Base-by-base conservation (phyloP, 2,113 vertebrate species). In the Morone chrysops region DNA sequence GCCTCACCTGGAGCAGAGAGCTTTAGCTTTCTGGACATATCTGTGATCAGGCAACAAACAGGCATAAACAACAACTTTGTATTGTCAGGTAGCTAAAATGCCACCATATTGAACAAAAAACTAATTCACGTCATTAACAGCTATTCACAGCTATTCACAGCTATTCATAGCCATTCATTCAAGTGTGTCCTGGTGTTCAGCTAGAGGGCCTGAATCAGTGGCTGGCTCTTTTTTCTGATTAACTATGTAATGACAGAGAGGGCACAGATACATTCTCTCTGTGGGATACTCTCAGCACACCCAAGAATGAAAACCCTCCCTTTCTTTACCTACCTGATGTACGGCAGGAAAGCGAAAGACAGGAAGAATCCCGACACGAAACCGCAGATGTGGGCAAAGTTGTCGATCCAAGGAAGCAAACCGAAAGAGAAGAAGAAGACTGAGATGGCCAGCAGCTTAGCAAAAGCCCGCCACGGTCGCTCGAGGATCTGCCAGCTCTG, bases 401-500 rank as follows among this genome's bases (percentile, higher is more conserved):
- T 99, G 93, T 99, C 98, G 0, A 99, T 98, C 98, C 98, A 99
- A 20, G 98, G 98, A 78, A 99, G 95, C 87, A 99, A 94, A 77
- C 98, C 98, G 0, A 99, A 99, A 89, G 97, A 95, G 87, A 98
- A 99, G 81, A 99, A 97, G 94, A 97, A 98, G 59, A 98, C 93
- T 3, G 98, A 96, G 90, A 99, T 97, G 0, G 95, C 97, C 86
- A 97, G 87, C 69, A 99, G 96, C 92, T 99, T 99, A 84, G 96
- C 94, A 78, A 99, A 97, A 17, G 98, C 98, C 1, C 96, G 93
- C 97, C 98, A 99, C 0, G 98, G 98, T 78, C 96, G 94, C 1
- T 97, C 98, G 50, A 99, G 96, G 94, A 99, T 98, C 95, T 97
- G 98, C 98, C 98, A 99, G 89, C 98, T 99, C 95, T 99, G 98